Base-by-base conservation (phyloP, 2,888 invertebrate genomes). In the Patella caerulea region DNA sequence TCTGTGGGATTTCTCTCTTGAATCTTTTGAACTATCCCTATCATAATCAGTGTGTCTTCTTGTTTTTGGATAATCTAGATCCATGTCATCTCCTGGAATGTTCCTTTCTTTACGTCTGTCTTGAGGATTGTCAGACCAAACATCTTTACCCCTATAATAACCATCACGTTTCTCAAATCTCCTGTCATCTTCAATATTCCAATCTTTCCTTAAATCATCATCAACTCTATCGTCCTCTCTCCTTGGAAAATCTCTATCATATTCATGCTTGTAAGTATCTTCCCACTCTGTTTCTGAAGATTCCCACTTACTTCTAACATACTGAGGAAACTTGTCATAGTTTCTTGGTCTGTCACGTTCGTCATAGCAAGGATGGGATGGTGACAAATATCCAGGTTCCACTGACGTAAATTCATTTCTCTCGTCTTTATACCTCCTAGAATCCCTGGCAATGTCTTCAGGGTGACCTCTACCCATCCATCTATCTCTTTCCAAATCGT, bases 1-100 rank as follows among this genome's bases (percentile, higher is more conserved):
- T 81, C 74, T 77, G 75, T 54, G 73, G 77, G 17, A 14, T 52
- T 79, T 78, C 72, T 74, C 74, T 79, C 65, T 17, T 65, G 34
- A 52, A 24, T 71, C 65, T 15, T 76, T 75, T 9, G 45, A 45
- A 7, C 45, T 45, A 45, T 45, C 45, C 9, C 45, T 45, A 9
- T 45, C 45, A 45, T 71, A 71, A 19, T 59, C 65, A 70, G 56
- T 34, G 15, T 69, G 72, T 65, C 74, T 74, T 24, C 73, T 79
- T 70, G 56, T 74, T 45, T 71, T 71, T 14, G 45, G 54, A 19
- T 78, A 56, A 54, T 73, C 77, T 73, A 45, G 45, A 15, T 56
- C 34, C 52, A 34, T 59, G 2, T 71, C 69, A 34, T 81, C 75
- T 71, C 45, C 45, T 74, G 76, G 45, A 74, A 77, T 56, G 34